Percentiles rank a stretch among this genome's conserved stretches.
phyloP scores from a whole-genome alignment of 2,888 invertebrate species.

The Amitus sp. region DNA sequence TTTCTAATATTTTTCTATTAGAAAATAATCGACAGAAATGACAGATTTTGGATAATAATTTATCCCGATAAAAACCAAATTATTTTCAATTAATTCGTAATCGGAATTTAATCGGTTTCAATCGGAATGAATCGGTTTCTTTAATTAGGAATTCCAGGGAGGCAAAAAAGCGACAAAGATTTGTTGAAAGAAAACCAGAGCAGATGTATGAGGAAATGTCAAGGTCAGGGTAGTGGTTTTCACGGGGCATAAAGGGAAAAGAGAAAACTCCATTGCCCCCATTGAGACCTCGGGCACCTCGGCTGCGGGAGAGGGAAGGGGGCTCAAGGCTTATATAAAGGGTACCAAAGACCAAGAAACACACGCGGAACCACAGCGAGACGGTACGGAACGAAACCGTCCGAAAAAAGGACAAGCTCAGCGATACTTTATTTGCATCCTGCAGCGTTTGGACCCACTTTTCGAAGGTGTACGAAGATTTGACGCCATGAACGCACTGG shows the following conservation, averaged over 20 bases:
- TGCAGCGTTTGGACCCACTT: conserved; percentile 49
- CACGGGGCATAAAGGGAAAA: conserved; percentile 32
- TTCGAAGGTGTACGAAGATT: conserved; percentile 10
- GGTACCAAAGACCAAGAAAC: conserved; percentile 61
- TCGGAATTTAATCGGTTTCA: too few relatives aligned
- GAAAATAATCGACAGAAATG: too few relatives aligned
- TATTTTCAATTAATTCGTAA: too few relatives aligned
- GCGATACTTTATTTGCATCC: conserved; percentile 54
- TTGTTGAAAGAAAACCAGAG: too few relatives aligned
- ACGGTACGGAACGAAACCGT: conserved; percentile 1
- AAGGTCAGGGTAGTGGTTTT: conserved; percentile 31
- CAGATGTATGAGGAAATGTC: conserved; percentile 27
- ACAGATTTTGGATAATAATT: too few relatives aligned
- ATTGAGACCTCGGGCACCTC: conserved; percentile 33
- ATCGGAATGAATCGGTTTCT: too few relatives aligned
- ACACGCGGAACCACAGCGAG: conserved; percentile 50
- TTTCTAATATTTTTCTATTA: too few relatives aligned
- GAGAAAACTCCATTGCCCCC: conserved; percentile 22
- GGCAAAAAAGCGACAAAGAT: too few relatives aligned
- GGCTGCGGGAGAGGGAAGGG: conserved; percentile 38
- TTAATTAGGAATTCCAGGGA: too few relatives aligned
- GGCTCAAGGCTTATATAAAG: conserved; percentile 62
- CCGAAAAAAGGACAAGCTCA: conserved; percentile 17
- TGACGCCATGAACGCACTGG: conserved; percentile 57
- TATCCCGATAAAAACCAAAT: too few relatives aligned